Evolutionary conservation across 2,113 vertebrate species (phyloP).

Genomic region (Puntigrus tetrazona): DNA sequence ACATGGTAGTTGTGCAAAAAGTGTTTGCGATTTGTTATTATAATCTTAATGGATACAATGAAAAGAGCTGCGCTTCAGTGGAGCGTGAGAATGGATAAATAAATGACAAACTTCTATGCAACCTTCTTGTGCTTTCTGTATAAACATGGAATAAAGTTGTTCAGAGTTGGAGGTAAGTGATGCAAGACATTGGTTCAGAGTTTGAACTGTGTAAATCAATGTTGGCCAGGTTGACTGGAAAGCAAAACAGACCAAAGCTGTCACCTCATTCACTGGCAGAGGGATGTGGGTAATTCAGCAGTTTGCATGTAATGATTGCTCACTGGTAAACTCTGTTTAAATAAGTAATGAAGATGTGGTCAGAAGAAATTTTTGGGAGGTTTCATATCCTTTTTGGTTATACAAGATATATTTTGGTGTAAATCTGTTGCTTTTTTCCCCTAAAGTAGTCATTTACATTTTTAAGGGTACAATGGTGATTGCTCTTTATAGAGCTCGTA

Average conservation of each 20-base stretch:
- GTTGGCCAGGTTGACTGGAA: constrained; percentile 17
- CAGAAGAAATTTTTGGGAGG: not conserved
- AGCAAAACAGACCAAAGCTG: constrained; percentile 7
- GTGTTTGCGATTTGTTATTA: not conserved
- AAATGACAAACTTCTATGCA: not conserved
- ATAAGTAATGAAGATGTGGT: constrained; percentile 27
- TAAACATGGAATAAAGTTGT: constrained; percentile 21
- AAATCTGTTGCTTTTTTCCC: not conserved
- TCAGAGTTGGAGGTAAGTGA: not conserved
- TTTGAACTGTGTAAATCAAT: constrained; percentile 22
- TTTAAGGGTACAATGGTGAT: not conserved
- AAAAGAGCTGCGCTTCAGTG: not conserved
- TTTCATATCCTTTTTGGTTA: not conserved
- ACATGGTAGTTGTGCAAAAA: not conserved
- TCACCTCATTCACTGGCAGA: not conserved
- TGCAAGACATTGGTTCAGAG: constrained; percentile 5
- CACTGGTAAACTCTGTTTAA: constrained; percentile 30
- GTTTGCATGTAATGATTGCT: not conserved
- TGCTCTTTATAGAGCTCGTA: not conserved
- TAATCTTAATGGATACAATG: not conserved
- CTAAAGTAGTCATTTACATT: not conserved
- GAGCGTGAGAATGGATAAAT: not conserved
- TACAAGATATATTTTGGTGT: not conserved
- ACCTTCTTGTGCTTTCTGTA: not conserved
- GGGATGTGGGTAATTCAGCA: not conserved